Evolutionary conservation across 2,888 invertebrate species (phyloP).

Genomic region (Oxyscelio sp.): DNA sequence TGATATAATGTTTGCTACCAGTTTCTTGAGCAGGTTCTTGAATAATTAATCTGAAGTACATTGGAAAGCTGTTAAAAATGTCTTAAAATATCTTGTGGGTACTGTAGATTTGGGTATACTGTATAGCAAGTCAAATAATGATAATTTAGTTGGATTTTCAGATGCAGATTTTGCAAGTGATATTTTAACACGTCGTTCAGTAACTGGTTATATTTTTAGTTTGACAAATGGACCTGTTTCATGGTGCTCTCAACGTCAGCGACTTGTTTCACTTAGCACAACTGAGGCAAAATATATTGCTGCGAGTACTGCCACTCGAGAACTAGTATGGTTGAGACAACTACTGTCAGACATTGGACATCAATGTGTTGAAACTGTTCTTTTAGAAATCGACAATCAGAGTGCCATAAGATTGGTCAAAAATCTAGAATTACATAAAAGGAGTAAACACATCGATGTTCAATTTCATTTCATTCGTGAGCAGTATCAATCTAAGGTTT

Average conservation of each 20-base stretch:
- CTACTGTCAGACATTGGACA: conserved; percentile 55
- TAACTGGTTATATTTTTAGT: conserved; percentile 66
- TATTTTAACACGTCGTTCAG: conserved; percentile 57
- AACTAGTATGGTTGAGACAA: conserved; percentile 57
- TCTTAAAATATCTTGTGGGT: conserved; percentile 60
- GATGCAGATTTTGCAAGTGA: conserved; percentile 72
- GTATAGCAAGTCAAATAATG: conserved; percentile 37
- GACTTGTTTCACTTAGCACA: conserved; percentile 61
- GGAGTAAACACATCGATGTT: conserved; percentile 72
- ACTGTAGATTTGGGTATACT: conserved; percentile 54
- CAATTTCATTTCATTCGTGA: conserved; percentile 66
- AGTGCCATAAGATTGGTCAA: conserved; percentile 62
- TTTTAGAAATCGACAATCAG: conserved; percentile 64
- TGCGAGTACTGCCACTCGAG: conserved; percentile 49
- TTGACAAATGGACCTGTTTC: conserved; percentile 52
- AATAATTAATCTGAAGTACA: conserved; percentile 46
- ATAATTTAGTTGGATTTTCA: conserved; percentile 49
- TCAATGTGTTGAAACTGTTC: conserved; percentile 29
- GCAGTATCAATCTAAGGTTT: conserved; percentile 27
- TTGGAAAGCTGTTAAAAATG: conserved; percentile 69
- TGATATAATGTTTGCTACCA: conserved; percentile 54
- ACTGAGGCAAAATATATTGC: conserved; percentile 73
- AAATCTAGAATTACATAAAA: conserved; percentile 68
- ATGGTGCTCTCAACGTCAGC: conserved; percentile 67
- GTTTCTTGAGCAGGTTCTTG: conserved; percentile 47